Conservation (phyloP, 2,888 invertebrate species). For the Sabellastarte sp. region DNA sequence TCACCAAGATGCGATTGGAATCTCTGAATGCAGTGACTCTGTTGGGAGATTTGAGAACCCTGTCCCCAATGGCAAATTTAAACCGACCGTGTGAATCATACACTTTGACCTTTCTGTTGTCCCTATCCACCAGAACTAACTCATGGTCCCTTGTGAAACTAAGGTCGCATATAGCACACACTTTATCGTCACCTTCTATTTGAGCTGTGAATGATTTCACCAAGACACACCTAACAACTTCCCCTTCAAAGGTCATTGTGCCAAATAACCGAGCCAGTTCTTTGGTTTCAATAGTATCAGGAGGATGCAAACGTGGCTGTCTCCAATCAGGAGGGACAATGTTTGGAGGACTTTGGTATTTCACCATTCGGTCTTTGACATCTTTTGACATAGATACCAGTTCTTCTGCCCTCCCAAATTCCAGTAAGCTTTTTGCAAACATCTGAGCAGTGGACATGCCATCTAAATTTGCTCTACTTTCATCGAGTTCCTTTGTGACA, state of each 20-base stretch:
- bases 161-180: constrained; percentile 31
- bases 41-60: constrained; percentile 27
- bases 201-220: constrained; percentile 23
- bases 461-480: constrained; percentile 19
- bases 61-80: constrained; percentile 12
- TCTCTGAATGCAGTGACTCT: constrained; percentile 17
- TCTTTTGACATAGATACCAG: constrained; percentile 32
- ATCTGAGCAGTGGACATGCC: constrained; percentile 22
- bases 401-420: constrained; percentile 32
- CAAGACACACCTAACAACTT: constrained; percentile 24
- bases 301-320: constrained; percentile 31
- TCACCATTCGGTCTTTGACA: constrained; percentile 19
- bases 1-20: constrained; percentile 21
- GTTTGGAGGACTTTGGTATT: constrained; percentile 24
- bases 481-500: constrained; percentile 21
- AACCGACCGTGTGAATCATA: constrained; percentile 19
- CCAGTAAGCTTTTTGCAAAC: constrained; percentile 27
- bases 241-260: constrained; percentile 32
- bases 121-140: constrained; percentile 29
- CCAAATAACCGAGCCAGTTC: constrained; percentile 25
- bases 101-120: constrained; percentile 31
- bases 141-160: constrained; percentile 22
- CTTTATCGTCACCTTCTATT: constrained; percentile 13
- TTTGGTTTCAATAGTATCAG: constrained; percentile 15
- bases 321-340: constrained; percentile 28